Conservation (phyloP, 1,140 invertebrate species). For the Antheraea pernyi region DNA sequence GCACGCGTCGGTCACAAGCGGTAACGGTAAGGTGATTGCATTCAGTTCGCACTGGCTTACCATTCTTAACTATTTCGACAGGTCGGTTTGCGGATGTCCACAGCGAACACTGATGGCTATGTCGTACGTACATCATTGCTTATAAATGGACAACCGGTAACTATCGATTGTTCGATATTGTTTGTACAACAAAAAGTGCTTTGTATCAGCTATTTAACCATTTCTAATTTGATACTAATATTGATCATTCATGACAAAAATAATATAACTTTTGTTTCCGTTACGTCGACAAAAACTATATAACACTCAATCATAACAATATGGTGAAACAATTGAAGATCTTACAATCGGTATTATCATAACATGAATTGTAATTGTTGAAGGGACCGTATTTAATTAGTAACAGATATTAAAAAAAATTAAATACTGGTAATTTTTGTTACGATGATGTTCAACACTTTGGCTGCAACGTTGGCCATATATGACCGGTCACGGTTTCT, state of each 20-base stretch:
- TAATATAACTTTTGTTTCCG: not conserved
- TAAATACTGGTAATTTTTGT: no score
- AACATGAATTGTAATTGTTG: not conserved
- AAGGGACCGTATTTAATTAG: not conserved
- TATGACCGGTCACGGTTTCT: no score
- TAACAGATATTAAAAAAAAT: no score
- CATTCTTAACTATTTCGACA: constrained; percentile 61
- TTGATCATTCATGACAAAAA: not conserved
- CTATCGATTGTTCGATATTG: constrained; percentile 3
- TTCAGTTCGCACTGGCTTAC: constrained; percentile 48
- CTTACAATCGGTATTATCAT: not conserved
- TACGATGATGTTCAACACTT: no score
- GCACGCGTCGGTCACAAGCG: constrained; percentile 55
- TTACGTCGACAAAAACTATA: not conserved
- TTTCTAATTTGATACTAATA: not conserved
- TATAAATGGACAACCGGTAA: constrained; percentile 4
- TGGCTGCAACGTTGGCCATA: no score
- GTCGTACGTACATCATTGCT: constrained; percentile 30
- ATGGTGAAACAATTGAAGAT: not conserved
- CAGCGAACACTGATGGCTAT: constrained; percentile 27
- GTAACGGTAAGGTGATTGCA: constrained; percentile 58
- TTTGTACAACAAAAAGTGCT: not conserved
- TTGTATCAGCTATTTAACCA: not conserved
- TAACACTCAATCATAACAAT: not conserved
- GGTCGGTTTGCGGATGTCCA: constrained; percentile 54